Percentiles rank a stretch among this genome's conserved stretches.
Evolutionary conservation across 1,140 invertebrate species (phyloP).

Genomic region (Dinoponera quadriceps): DNA sequence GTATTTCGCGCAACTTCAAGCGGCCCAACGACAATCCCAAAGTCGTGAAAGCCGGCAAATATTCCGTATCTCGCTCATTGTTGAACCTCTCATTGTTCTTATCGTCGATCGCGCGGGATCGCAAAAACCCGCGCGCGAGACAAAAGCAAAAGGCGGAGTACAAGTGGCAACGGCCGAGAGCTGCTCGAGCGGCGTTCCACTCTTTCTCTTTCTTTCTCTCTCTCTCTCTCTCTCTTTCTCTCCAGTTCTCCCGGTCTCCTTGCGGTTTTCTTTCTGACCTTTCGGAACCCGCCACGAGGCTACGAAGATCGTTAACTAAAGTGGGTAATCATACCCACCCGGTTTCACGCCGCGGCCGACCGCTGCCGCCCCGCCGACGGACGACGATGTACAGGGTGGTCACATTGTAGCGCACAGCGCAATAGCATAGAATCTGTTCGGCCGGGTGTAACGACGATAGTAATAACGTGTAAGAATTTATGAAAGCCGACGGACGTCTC

Average conservation of each 20-base stretch:
- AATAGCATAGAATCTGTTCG: slow-evolving; percentile 32
- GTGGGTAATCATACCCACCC: slow-evolving; percentile 76
- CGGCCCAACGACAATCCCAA: background rate
- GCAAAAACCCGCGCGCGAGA: slow-evolving; percentile 26
- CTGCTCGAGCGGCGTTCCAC: background rate
- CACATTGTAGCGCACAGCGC: slow-evolving; percentile 46
- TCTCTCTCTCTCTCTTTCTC: slow-evolving; percentile 10
- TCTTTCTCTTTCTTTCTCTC: slow-evolving; percentile 59
- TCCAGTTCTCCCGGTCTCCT: slow-evolving; percentile 63
- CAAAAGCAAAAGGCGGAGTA: slow-evolving; percentile 51
- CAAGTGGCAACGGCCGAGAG: slow-evolving; percentile 29
- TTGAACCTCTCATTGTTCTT: slow-evolving; percentile 31
- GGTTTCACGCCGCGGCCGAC: slow-evolving; percentile 71
- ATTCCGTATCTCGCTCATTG: slow-evolving; percentile 13
- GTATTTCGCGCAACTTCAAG: background rate
- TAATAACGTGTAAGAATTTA: slow-evolving; percentile 57
- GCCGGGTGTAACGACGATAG: slow-evolving; percentile 44
- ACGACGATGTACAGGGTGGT: slow-evolving; percentile 66
- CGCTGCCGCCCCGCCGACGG: slow-evolving; percentile 50
- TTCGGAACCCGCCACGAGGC: slow-evolving; percentile 72
- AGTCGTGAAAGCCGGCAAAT: background rate
- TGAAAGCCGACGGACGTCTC: slow-evolving; percentile 31
- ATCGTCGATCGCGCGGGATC: slow-evolving; percentile 26
- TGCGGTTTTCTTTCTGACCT: slow-evolving; percentile 75
- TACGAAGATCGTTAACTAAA: slow-evolving; percentile 75